Percentiles rank a stretch among this genome's conserved stretches.
Conservation (phyloP, 2,888 invertebrate species). For the Brachylomia viminalis region DNA sequence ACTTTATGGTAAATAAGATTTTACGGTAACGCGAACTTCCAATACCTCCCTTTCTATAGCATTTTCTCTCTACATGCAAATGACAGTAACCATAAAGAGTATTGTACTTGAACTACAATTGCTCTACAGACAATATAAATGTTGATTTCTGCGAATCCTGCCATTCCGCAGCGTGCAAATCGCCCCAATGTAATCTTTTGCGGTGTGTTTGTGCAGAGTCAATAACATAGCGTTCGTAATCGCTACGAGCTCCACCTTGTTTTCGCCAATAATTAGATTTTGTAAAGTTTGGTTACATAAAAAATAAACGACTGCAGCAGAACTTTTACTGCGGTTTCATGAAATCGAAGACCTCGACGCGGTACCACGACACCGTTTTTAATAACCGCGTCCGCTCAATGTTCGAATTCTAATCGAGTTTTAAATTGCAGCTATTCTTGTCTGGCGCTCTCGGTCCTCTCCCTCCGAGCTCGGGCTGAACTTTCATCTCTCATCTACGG, state of each 20-base stretch:
- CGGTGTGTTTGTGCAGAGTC: constrained; percentile 43
- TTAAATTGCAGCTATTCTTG: constrained; percentile 90
- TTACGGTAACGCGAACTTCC: constrained; percentile 82
- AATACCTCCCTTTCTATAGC: constrained; percentile 78
- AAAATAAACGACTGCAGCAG: constrained; percentile 68
- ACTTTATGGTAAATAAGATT: constrained; percentile 88
- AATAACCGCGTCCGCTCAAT: constrained; percentile 85
- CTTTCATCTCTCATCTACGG: constrained; percentile 86
- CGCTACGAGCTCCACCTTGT: constrained; percentile 56
- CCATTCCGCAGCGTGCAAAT: constrained; percentile 62
- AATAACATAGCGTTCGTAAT: constrained; percentile 55
- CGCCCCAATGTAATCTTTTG: constrained; percentile 57
- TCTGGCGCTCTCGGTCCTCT: constrained; percentile 80
- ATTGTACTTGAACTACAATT: constrained; percentile 74
- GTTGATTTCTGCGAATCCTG: constrained; percentile 70
- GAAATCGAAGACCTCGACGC: constrained; percentile 71
- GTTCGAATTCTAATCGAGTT: constrained; percentile 90
- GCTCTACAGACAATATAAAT: constrained; percentile 73
- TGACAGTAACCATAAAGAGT: constrained; percentile 76
- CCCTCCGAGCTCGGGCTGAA: constrained; percentile 77
- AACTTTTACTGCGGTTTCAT: constrained; percentile 72
- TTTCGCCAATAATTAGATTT: constrained; percentile 67
- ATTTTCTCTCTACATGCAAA: constrained; percentile 83
- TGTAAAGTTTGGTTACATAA: constrained; percentile 64
- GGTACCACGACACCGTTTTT: constrained; percentile 81